These are phyloP conservation scores for Thrips palmi DNA, from an alignment of 1,140 invertebrate species.

Conservation along the genomic window DNA sequence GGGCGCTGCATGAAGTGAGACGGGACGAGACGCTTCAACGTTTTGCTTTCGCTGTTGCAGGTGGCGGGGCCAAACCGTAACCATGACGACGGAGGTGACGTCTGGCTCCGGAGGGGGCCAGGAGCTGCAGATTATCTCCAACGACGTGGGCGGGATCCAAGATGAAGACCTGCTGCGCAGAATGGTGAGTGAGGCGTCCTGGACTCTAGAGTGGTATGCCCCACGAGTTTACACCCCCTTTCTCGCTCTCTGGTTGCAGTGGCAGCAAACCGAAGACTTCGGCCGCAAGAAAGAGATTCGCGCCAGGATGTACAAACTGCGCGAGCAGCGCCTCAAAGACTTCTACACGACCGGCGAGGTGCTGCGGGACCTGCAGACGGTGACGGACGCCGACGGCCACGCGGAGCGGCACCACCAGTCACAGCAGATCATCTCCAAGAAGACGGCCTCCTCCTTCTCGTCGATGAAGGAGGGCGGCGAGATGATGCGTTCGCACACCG, in stretches of 20 bases:
- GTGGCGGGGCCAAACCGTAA: too few species aligned
- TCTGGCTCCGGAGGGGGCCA: too few species aligned
- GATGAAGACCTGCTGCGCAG: conserved; percentile 50
- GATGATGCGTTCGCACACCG: conserved; percentile 31
- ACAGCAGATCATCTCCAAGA: conserved; percentile 7
- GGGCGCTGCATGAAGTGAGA: too few species aligned
- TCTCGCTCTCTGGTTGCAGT: conserved; percentile 30
- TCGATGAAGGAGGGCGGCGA: conserved; percentile 11
- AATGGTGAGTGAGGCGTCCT: conserved; percentile 34
- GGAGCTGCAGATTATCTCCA: too few species aligned
- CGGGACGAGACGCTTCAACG: too few species aligned
- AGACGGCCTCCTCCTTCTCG: conserved; percentile 2
- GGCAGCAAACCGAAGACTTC: conserved; percentile 70
- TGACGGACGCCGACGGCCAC: too few species aligned
- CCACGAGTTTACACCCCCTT: background rate
- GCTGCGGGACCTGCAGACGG: conserved; percentile 19
- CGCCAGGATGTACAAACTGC: conserved; percentile 58
- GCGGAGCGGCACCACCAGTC: conserved; percentile 4
- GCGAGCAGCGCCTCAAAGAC: conserved; percentile 52
- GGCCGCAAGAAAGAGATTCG: conserved; percentile 69
- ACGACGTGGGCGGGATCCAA: conserved; percentile 41
- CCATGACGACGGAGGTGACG: too few species aligned
- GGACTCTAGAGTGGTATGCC: background rate
- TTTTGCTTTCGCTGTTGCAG: too few species aligned
- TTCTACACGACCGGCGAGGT: conserved; percentile 39